Percentiles rank a stretch among this genome's conserved stretches.
Conservation (phyloP, 2,888 invertebrate species). For the Limnephilus rhombicus region DNA sequence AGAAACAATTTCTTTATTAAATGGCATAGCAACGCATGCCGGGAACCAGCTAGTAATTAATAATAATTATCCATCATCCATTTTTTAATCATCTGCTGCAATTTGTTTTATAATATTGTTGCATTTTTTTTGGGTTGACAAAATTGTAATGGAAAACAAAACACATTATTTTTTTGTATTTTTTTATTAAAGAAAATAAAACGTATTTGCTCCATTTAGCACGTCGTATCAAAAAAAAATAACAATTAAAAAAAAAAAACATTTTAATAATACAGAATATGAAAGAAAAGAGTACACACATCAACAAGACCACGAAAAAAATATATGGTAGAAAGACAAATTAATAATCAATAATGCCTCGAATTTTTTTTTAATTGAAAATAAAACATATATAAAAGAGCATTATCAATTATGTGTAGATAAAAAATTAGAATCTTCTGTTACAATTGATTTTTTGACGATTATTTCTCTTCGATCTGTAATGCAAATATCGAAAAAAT, state of each 20-base stretch:
- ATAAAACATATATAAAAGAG: neutral
- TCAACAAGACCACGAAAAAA: neutral
- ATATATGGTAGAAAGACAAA: neutral
- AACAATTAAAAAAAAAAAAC: neutral
- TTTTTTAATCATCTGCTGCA: neutral
- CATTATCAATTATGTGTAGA: neutral
- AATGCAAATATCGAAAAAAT: neutral
- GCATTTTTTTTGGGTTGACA: too few relatives aligned
- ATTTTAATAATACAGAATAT: neutral
- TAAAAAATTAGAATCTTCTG: neutral
- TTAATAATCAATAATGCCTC: neutral
- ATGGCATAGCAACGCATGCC: too few relatives aligned
- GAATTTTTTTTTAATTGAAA: neutral
- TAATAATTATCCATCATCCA: neutral
- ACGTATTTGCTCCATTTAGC: neutral
- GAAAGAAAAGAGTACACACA: neutral
- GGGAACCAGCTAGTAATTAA: too few relatives aligned
- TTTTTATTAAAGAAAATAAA: constrained; percentile 28
- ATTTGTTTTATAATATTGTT: neutral
- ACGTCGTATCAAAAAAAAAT: neutral
- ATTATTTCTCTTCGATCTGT: neutral
- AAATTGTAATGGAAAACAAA: neutral
- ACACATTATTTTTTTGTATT: neutral
- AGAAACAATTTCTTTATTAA: too few relatives aligned
- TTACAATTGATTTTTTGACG: neutral